Evolutionary conservation across 2,797 vertebrate species (phyloP).

Genomic region (Gouania willdenowi): DNA sequence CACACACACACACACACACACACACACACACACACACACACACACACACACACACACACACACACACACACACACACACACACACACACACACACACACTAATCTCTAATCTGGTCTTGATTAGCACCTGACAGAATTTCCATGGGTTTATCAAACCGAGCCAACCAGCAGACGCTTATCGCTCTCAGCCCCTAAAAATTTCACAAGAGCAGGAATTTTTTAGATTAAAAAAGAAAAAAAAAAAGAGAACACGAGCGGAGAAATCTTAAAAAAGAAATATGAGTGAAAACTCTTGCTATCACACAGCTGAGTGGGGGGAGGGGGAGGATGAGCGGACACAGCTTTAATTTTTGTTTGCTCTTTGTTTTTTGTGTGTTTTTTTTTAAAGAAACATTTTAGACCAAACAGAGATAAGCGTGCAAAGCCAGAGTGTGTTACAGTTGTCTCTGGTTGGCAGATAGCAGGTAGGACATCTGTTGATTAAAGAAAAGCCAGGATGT

Average conservation of each 20-base stretch:
- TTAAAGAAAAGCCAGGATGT: conserved; percentile 23
- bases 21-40: conserved; percentile 9
- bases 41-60: conserved; percentile 22
- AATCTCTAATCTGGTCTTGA: conserved; percentile 82
- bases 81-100: conserved; percentile 54
- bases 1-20: conserved; percentile 1
- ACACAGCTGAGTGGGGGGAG: conserved; percentile 4
- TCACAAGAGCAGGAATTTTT: conserved; percentile 81
- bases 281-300: conserved; percentile 63
- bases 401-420: conserved; percentile 23
- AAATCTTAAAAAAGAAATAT: conserved; percentile 75
- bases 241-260: conserved; percentile 47
- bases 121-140: conserved; percentile 85
- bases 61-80: conserved; percentile 18
- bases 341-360: conserved; percentile 20
- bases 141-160: conserved; percentile 80
- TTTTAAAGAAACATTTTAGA: conserved; percentile 46
- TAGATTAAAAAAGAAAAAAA: conserved; percentile 69
- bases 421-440: conserved; percentile 12
- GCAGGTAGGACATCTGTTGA: conserved; percentile 13
- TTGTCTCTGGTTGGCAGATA: conserved; percentile 27
- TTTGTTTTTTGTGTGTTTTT: neutral
- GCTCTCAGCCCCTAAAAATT: conserved; percentile 69
- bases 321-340: conserved; percentile 9
- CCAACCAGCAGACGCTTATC: conserved; percentile 80